These are phyloP conservation scores for Rhagoletis pomonella DNA, from an alignment of 1,140 invertebrate genomes.

Conservation along the genomic window DNA sequence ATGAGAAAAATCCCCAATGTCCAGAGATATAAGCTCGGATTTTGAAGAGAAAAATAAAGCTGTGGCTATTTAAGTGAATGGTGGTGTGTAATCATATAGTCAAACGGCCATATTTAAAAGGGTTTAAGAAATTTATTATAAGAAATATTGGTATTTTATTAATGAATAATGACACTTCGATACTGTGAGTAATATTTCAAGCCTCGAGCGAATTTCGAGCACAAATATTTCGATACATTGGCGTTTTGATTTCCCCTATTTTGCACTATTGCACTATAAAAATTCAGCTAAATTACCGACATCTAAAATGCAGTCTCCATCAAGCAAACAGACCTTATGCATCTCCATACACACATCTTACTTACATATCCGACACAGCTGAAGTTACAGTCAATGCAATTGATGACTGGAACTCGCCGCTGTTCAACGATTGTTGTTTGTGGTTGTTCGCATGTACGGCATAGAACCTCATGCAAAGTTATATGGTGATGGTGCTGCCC, in stretches of 20 bases:
- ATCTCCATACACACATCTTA: background rate
- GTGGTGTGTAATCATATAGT: too few species aligned
- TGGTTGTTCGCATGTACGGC: too few species aligned
- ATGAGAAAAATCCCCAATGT: too few species aligned
- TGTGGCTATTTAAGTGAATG: too few species aligned
- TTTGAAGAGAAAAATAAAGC: too few species aligned
- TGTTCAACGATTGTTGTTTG: too few species aligned
- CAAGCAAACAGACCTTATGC: background rate
- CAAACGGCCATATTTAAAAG: background rate
- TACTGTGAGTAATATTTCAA: background rate
- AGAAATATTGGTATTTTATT: conserved; percentile 25
- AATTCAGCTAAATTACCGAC: background rate
- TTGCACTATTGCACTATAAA: background rate
- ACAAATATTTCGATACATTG: conserved; percentile 18
- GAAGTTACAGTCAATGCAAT: background rate
- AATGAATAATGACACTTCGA: conserved; percentile 43
- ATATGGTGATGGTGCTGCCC: background rate
- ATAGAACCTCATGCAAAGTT: too few species aligned
- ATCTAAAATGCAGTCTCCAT: background rate
- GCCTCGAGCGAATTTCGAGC: background rate
- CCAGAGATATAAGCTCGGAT: too few species aligned
- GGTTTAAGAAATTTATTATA: background rate
- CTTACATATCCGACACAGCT: background rate
- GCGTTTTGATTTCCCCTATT: background rate
- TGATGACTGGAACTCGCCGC: background rate